These are phyloP conservation scores for Hypomecis punctinalis DNA, from an alignment of 2,888 invertebrate genomes.

Conservation along the genomic window DNA sequence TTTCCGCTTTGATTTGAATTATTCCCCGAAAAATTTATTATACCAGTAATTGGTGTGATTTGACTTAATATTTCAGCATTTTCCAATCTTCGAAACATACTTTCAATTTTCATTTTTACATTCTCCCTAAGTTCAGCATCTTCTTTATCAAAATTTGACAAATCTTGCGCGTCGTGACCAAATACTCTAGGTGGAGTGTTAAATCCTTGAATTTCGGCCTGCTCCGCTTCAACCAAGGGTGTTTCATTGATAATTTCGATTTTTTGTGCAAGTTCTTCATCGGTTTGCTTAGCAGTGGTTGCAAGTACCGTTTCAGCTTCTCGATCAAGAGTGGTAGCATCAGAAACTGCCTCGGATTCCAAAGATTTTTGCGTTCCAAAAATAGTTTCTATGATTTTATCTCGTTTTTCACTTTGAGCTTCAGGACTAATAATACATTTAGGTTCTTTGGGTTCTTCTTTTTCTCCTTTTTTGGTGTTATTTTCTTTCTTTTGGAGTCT, in stretches of 20 bases:
- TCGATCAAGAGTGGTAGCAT: background rate
- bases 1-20: constrained; percentile 18
- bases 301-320: background rate
- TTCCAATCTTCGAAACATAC: constrained; percentile 27
- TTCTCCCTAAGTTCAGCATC: constrained; percentile 5
- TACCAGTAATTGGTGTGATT: background rate
- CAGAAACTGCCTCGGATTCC: background rate
- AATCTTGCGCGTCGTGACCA: constrained; percentile 31
- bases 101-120: constrained; percentile 7
- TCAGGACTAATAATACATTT: constrained; percentile 9
- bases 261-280: constrained; percentile 60
- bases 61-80: constrained; percentile 9
- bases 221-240: constrained; percentile 55
- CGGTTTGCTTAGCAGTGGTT: constrained; percentile 44
- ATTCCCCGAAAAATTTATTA: constrained; percentile 27
- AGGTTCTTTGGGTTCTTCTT: constrained; percentile 15
- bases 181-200: constrained; percentile 54
- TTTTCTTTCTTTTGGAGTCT: constrained; percentile 10
- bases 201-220: constrained; percentile 52
- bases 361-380: constrained; percentile 38
- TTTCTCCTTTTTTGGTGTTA: constrained; percentile 21
- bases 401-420: constrained; percentile 43
- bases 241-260: constrained; percentile 61
- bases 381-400: constrained; percentile 41
- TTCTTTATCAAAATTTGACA: background rate